Conservation (phyloP, 2,888 invertebrate species). For the Acleris holmiana region DNA sequence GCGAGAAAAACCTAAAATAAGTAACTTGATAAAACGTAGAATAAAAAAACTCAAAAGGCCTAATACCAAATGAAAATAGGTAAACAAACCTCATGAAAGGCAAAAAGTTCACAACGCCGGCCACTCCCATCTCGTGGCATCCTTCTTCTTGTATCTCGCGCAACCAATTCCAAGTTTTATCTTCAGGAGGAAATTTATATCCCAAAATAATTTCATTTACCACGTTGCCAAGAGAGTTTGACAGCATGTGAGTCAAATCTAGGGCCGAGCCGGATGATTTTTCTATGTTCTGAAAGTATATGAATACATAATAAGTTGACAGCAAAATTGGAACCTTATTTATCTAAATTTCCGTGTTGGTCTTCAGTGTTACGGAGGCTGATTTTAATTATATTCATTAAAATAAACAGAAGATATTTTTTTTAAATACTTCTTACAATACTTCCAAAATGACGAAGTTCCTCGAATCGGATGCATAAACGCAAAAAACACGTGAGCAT, state of each 20-base stretch:
- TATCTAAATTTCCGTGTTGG: too few species aligned
- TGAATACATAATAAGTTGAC: neutral
- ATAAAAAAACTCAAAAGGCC: neutral
- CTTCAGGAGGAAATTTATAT: slow-evolving; percentile 86
- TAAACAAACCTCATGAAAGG: slow-evolving; percentile 88
- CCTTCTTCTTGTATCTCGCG: slow-evolving; percentile 92
- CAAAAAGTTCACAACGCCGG: slow-evolving; percentile 93
- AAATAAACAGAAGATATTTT: too few species aligned
- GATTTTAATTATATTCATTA: too few species aligned
- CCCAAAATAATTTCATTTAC: slow-evolving; percentile 92
- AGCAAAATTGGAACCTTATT: neutral
- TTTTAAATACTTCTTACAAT: too few species aligned
- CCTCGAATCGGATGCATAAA: too few species aligned
- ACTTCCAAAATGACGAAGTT: too few species aligned
- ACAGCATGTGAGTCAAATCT: slow-evolving; percentile 82
- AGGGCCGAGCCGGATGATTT: slow-evolving; percentile 58
- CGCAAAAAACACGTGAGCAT: too few species aligned
- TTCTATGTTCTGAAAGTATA: slow-evolving; percentile 60
- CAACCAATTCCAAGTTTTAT: slow-evolving; percentile 91
- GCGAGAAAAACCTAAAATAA: slow-evolving; percentile 83
- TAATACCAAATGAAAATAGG: neutral
- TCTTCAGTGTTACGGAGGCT: too few species aligned
- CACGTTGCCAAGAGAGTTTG: slow-evolving; percentile 91
- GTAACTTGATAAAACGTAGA: slow-evolving; percentile 5
- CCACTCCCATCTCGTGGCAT: slow-evolving; percentile 91